These are phyloP conservation scores for Sturnira hondurensis DNA, from an alignment of 2,113 vertebrate genomes.

Conservation along the genomic window DNA sequence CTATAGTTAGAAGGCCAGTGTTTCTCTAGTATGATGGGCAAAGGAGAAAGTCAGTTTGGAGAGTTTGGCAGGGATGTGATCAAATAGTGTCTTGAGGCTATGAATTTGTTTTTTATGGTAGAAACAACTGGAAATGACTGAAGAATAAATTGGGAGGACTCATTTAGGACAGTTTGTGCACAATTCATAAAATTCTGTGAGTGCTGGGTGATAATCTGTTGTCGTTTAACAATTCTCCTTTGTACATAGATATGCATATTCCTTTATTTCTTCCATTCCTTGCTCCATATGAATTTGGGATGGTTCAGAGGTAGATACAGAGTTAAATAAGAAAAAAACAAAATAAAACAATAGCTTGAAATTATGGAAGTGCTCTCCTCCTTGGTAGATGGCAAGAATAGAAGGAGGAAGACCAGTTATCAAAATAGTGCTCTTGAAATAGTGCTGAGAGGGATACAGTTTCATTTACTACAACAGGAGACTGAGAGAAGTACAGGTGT, in stretches of 20 bases:
- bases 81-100: not conserved
- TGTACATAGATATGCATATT: not conserved
- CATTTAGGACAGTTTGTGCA: not conserved
- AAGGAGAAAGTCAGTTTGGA: not conserved
- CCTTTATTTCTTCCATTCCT: not conserved
- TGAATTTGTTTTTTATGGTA: not conserved
- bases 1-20: not conserved
- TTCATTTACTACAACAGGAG: not conserved
- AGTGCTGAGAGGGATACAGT: not conserved
- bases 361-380: not conserved
- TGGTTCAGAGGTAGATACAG: not conserved
- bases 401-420: not conserved
- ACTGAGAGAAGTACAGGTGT: not conserved
- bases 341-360: not conserved
- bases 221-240: not conserved
- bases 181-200: not conserved
- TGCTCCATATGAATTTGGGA: not conserved
- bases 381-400: not conserved
- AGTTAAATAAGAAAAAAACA: not conserved
- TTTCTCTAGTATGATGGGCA: not conserved
- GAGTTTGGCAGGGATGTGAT: not conserved
- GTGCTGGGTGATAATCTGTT: not conserved
- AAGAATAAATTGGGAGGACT: not conserved
- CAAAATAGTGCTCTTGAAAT: not conserved
- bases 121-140: not conserved